Conservation (phyloP, 1,140 invertebrate genomes). For the Olivierus martensii region DNA sequence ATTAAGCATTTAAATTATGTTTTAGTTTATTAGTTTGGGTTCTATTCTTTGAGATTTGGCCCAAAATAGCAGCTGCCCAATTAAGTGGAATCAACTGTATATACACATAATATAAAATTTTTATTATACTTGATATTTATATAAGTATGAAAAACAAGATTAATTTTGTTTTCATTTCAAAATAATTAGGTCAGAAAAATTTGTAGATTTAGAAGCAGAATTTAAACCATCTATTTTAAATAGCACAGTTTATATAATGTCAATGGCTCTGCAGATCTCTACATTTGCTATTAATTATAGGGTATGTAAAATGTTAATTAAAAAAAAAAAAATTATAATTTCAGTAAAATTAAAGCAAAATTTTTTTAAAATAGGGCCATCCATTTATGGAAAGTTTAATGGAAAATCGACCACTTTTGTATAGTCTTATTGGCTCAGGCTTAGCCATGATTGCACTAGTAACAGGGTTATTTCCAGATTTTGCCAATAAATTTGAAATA, state of each 20-base stretch:
- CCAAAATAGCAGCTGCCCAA: too few relatives aligned
- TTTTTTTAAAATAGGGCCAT: conserved; percentile 54
- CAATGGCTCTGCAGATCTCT: conserved; percentile 89
- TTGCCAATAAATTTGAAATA: conserved; percentile 72
- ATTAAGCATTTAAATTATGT: too few relatives aligned
- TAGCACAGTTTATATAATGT: conserved; percentile 96
- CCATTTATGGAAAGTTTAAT: conserved; percentile 95
- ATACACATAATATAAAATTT: too few relatives aligned
- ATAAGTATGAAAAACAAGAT: neutral
- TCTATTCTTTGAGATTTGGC: too few relatives aligned
- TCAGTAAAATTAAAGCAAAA: conserved; percentile 7
- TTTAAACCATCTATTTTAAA: conserved; percentile 92
- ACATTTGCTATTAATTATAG: conserved; percentile 99
- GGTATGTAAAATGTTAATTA: conserved; percentile 45
- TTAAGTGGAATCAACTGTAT: too few relatives aligned
- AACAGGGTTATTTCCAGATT: conserved; percentile 56
- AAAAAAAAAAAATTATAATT: neutral
- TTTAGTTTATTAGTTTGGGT: too few relatives aligned
- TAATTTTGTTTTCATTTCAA: neutral
- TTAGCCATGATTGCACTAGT: conserved; percentile 58
- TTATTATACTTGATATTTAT: too few relatives aligned
- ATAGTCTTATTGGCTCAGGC: conserved; percentile 63
- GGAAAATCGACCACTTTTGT: conserved; percentile 84
- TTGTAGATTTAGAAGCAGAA: conserved; percentile 59
- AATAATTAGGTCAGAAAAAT: conserved; percentile 23